A percentile compares a stretch with the other conserved stretches of the same genome.
Evolutionary conservation across 1,140 invertebrate species (phyloP).

Genomic region (Drosophila azteca): DNA sequence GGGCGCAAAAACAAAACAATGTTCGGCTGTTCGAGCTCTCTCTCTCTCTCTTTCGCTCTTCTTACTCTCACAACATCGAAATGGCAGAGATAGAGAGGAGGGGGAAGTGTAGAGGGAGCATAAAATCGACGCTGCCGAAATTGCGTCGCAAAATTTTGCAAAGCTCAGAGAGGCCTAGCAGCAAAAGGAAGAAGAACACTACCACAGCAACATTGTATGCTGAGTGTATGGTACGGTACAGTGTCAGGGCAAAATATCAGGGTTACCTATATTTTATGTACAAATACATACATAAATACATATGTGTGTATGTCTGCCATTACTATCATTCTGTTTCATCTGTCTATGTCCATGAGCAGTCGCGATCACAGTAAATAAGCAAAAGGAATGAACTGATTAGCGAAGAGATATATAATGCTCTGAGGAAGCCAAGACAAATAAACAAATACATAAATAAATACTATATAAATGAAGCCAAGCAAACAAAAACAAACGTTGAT

Average conservation of each 20-base stretch:
- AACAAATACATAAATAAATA: constrained; percentile 16
- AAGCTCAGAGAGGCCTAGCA: constrained; percentile 28
- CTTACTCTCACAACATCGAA: constrained; percentile 31
- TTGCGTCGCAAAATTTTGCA: constrained; percentile 69
- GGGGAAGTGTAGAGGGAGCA: constrained; percentile 14
- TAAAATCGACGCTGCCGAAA: constrained; percentile 64
- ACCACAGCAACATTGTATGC: constrained; percentile 38
- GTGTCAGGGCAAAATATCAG: constrained; percentile 13
- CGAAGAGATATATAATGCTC: background rate
- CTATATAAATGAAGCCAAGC: no score
- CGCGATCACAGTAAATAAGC: no score
- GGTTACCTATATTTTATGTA: background rate
- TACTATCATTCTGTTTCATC: no score
- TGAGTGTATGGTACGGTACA: constrained; percentile 29
- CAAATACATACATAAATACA: no score
- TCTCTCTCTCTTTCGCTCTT: background rate
- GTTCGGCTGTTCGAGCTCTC: constrained; percentile 6
- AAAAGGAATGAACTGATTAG: no score
- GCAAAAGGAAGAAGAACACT: constrained; percentile 18
- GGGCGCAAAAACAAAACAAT: constrained; percentile 36
- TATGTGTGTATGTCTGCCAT: background rate
- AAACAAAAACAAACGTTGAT: constrained; percentile 18
- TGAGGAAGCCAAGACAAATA: constrained; percentile 16
- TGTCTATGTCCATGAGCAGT: no score
- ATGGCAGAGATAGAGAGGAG: background rate